Conservation (phyloP, 1,140 invertebrate species). For the Diabrotica undecimpunctata region DNA sequence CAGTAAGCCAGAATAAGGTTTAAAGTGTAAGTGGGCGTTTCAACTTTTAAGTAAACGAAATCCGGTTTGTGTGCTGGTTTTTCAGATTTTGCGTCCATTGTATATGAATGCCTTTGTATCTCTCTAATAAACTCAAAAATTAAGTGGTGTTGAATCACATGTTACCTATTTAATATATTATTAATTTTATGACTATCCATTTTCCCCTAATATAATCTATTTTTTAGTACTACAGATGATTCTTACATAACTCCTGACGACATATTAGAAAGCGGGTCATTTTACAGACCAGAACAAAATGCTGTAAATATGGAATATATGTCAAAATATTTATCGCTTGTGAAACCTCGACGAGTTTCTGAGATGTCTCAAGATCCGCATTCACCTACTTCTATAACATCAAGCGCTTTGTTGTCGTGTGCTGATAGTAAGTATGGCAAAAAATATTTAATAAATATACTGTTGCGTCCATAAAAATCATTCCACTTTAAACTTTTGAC, state of each 20-base stretch:
- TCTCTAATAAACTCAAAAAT: no score
- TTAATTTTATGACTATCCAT: not conserved
- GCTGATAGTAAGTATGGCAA: constrained; percentile 40
- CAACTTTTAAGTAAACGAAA: no score
- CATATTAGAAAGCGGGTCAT: not conserved
- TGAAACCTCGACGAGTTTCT: not conserved
- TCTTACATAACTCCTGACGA: constrained; percentile 28
- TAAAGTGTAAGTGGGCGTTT: no score
- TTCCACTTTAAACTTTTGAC: no score
- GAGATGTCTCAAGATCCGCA: constrained; percentile 17
- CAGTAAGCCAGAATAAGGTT: no score
- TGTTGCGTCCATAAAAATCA: no score
- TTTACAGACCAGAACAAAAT: constrained; percentile 10
- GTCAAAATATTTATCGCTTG: not conserved
- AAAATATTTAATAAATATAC: no score
- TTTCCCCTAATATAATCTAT: not conserved
- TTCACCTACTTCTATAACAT: constrained; percentile 26
- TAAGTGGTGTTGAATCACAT: not conserved
- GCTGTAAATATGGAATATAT: not conserved
- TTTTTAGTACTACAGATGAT: constrained; percentile 19
- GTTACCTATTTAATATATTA: not conserved
- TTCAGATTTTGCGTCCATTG: no score
- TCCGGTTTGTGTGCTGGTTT: no score
- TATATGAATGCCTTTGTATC: no score
- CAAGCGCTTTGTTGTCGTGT: constrained; percentile 38